Evolutionary conservation across 2,888 invertebrate species (phyloP), one percentile per base, ranked within the genome.

Genomic region (Orthonevra nobilis): DNA sequence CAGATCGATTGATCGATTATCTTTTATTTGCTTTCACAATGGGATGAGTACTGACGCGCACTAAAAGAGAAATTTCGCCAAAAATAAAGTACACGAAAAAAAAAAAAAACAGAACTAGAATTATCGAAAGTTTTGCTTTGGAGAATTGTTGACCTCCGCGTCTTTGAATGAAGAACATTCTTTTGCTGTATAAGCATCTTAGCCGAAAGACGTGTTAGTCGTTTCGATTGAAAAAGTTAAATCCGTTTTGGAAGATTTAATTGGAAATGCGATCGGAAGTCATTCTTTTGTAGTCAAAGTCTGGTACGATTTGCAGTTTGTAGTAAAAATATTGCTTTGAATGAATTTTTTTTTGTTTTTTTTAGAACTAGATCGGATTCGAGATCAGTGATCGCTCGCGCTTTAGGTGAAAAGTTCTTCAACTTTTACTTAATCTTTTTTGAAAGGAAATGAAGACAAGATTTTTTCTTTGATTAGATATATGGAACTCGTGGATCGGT

Each of bases 51-150:
- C 38, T 28, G n/a, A 20, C 15, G 19, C 28, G 14, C 30, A 40
- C 64, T 66, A 54, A 54, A 66, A 66, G 64, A 66, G 64, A 66
- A 66, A 66, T 66, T 50, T n/a, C 17, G 9, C 42, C n/a, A n/a
- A n/a, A n/a, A n/a, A n/a, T n/a, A n/a, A n/a, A n/a, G n/a, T n/a
- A n/a, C n/a, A n/a, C n/a, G n/a, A n/a, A n/a, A n/a, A n/a, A n/a
- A n/a, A n/a, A n/a, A n/a, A n/a, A n/a, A n/a, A n/a, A n/a, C n/a
- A n/a, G n/a, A n/a, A n/a, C n/a, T n/a, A n/a, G 28, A 54, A 34
- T 44, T 54, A 66, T 66, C 66, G 66, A 66, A 66, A 66, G 66
- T 66, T 66, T 66, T 42, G 6, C 15, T 40, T 17, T 32, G 15
- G 26, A 38, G 20, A 50, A 30, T 19, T n/a, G 42, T 42, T 64